Conservation (phyloP, 2,797 vertebrate species). For the Vespertilio murinus region DNA sequence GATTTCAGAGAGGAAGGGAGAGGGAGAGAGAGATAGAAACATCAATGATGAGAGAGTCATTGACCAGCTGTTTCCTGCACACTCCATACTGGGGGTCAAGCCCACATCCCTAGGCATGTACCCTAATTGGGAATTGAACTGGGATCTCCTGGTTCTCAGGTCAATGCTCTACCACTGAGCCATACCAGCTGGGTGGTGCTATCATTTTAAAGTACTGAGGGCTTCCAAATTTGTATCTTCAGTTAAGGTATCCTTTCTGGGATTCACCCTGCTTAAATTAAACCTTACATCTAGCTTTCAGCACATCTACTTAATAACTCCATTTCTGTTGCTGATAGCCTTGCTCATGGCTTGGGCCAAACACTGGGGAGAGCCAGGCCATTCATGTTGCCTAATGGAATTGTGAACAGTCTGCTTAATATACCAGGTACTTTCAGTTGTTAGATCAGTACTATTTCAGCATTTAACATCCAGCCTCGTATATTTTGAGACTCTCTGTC, state of each 20-base stretch:
- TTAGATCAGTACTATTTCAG: neutral
- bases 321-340: neutral
- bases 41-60: too few relatives aligned
- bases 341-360: neutral
- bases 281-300: neutral
- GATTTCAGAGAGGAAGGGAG: too few relatives aligned
- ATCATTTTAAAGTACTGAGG: constrained; percentile 32
- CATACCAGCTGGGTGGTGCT: neutral
- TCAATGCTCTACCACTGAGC: too few relatives aligned
- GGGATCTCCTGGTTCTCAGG: too few relatives aligned
- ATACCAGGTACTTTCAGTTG: neutral
- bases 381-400: neutral
- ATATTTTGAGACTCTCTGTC: constrained; percentile 17
- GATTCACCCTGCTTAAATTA: neutral
- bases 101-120: too few relatives aligned
- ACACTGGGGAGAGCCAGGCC: neutral
- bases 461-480: neutral
- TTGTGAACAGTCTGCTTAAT: neutral
- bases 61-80: too few relatives aligned
- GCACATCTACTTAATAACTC: neutral
- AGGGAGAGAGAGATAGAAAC: too few relatives aligned
- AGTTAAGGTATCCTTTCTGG: neutral
- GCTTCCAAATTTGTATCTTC: neutral
- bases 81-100: too few relatives aligned
- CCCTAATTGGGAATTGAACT: too few relatives aligned